A percentile compares a stretch with the other conserved stretches of the same genome.
Conservation (phyloP, 2,797 vertebrate species). For the Poeciliopsis presidionis region DNA sequence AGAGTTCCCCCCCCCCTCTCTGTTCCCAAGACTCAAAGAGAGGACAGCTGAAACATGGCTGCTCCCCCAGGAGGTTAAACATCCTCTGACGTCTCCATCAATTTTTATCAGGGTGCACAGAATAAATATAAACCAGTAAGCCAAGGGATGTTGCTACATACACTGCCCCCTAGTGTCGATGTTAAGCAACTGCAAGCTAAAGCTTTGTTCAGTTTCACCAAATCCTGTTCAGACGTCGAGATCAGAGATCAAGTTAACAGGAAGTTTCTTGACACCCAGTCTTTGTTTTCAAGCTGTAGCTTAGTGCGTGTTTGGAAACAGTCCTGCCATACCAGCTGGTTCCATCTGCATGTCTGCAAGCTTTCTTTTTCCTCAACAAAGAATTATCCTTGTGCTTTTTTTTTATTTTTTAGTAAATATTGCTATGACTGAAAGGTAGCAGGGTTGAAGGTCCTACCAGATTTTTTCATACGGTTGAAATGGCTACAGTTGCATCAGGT, state of each 20-base stretch:
- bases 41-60: background rate
- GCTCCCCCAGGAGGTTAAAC: constrained; percentile 11
- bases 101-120: constrained; percentile 31
- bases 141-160: constrained; percentile 20
- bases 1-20: background rate
- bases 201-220: constrained; percentile 40
- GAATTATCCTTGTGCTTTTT: constrained; percentile 38
- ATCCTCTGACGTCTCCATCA: constrained; percentile 14
- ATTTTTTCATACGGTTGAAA: background rate
- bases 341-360: constrained; percentile 50
- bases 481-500: background rate
- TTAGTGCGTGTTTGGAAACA: constrained; percentile 41
- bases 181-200: constrained; percentile 40
- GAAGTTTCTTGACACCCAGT: constrained; percentile 14
- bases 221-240: constrained; percentile 25
- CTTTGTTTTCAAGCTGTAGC: constrained; percentile 1
- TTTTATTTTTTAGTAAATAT: constrained; percentile 19
- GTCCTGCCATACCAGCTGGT: constrained; percentile 31
- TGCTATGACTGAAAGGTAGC: constrained; percentile 26
- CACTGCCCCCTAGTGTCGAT: constrained; percentile 45
- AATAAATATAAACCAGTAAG: constrained; percentile 29
- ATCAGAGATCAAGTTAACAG: constrained; percentile 52
- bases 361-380: constrained; percentile 8
- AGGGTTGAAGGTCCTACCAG: background rate
- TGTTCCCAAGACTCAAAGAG: constrained; percentile 12